Conservation (phyloP, 2,797 vertebrate species). For the Philypnodon macrostomus region DNA sequence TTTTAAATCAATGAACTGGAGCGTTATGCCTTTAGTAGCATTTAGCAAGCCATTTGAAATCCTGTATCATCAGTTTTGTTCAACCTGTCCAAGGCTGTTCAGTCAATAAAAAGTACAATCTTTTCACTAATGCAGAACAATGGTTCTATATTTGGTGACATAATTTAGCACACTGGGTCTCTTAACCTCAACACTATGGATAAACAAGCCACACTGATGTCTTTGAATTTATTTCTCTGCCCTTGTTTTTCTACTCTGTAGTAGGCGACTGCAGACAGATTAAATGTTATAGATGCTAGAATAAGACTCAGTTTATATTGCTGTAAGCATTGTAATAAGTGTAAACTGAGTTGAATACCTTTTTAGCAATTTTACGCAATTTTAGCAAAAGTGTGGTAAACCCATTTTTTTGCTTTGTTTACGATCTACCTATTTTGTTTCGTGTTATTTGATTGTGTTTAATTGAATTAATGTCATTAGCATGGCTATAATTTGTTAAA, state of each 20-base stretch:
- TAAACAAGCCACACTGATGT: constrained; percentile 36
- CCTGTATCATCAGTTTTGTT: constrained; percentile 37
- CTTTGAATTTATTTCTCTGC: neutral
- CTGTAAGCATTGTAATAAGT: too few relatives aligned
- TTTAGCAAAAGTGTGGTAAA: too few relatives aligned
- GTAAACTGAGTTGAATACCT: too few relatives aligned
- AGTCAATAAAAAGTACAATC: constrained; percentile 25
- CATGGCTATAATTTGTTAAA: constrained; percentile 36
- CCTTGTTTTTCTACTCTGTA: too few relatives aligned
- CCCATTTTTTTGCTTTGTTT: constrained; percentile 1
- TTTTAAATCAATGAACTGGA: constrained; percentile 62
- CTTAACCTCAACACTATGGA: constrained; percentile 50
- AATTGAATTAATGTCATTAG: constrained; percentile 16
- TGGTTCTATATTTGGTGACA: neutral
- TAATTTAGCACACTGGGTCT: constrained; percentile 30
- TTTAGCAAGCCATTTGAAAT: constrained; percentile 32
- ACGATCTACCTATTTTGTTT: constrained; percentile 3
- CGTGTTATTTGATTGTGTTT: constrained; percentile 7
- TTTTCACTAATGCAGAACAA: constrained; percentile 19
- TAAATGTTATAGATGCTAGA: too few relatives aligned
- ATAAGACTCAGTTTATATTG: too few relatives aligned
- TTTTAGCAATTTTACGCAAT: too few relatives aligned
- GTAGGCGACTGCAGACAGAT: too few relatives aligned
- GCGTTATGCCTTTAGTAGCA: constrained; percentile 45
- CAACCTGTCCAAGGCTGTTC: constrained; percentile 31